Evolutionary conservation across 2,888 invertebrate species (phyloP), one percentile per base, ranked within the genome.

Genomic region (Yponomeuta sedellus): DNA sequence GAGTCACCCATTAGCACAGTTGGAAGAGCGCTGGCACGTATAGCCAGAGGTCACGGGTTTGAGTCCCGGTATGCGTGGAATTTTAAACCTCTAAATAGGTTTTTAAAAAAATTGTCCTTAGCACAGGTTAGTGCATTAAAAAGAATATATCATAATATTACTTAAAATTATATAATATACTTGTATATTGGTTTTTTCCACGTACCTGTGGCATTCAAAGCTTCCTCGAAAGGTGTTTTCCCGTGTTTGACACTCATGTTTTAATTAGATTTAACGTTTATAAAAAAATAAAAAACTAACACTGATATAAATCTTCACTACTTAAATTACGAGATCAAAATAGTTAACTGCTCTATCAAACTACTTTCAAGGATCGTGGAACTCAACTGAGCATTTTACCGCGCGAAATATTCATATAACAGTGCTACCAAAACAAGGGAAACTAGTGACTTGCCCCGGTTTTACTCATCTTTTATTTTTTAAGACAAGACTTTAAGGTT

Each of bases 201-300:
- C 73, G 69, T 44, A 83, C 85, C 84, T 67, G 83, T 78, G 77
- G 79, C 76, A 58, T 71, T 71, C 52, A 85, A 69, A 0, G 84
- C 84, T 64, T 83, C 79, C 69, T 85, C 84, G 68, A 79, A 85
- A 0, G 74, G 66, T 52, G 82, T 77, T 68, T 75, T 78, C 2
- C 75, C 75, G n/a, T 67, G 52, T 70, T 77, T 81, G 10, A 64
- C 72, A 39, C 68, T 67, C 80, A 67, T 70, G 73, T 56, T 39
- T 8, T 61, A 44, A 3, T 52, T 52, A 1, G 4, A 16, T 52
- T 1, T 12, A 16, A 16, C 16, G 4, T 5, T 44, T 12, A 44
- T 44, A 0, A 44, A 44, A 12, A 12, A 52, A 3, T 52, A 16
- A 16, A n/a, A 16, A 16, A 4, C 44, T 44, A 5, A 44, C 12